Evolutionary conservation across 2,888 invertebrate species (phyloP), one percentile per base, ranked within the genome.

Genomic region (Philaethria dido): DNA sequence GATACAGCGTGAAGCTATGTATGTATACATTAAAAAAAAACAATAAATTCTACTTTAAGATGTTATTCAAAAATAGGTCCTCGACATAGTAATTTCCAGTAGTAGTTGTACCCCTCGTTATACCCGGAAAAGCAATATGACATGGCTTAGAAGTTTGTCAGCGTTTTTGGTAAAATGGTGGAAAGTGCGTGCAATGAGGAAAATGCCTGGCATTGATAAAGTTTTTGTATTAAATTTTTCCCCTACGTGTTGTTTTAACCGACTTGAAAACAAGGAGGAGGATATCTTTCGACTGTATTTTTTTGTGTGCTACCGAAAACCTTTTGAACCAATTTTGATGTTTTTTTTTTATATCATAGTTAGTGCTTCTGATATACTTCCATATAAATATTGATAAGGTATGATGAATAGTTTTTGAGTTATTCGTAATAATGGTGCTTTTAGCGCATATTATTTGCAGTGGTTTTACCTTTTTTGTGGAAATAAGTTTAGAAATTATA

Each of bases 141-240:
- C 50, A 29, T 50, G 29, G 50, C 29, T n/a, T 16, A 29, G 1
- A 25, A 50, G 29, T 50, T 50, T 50, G 50, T 50, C 50, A 50
- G 50, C 16, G 29, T 25, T 50, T 50, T 50, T 29, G 29, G 50
- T n/a, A 29, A 50, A 25, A 2, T 16, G 3, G 3, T 9, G n/a
- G 13, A 13, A 18, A 25, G 1, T 22, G 22, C 14, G 14, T 13
- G 3, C 8, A 50, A 8, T 50, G 9, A 50, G 25, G 25, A 14
- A 48, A 50, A 25, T 50, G 48, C 14, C 25, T 20, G 20, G 18
- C 1, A 20, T 47, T 47, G 11, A 47, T 47, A 11, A 18, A 20
- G 18, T 47, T 47, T 20, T 47, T 47, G 20, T 47, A 45, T 9
- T 11, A 45, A 5, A 8, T 45, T 20, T 47, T 47, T 36, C 33